A percentile compares a stretch with the other conserved stretches of the same genome.
Conservation (phyloP, 2,888 invertebrate genomes). For the Lasioglossum oenotherae region DNA sequence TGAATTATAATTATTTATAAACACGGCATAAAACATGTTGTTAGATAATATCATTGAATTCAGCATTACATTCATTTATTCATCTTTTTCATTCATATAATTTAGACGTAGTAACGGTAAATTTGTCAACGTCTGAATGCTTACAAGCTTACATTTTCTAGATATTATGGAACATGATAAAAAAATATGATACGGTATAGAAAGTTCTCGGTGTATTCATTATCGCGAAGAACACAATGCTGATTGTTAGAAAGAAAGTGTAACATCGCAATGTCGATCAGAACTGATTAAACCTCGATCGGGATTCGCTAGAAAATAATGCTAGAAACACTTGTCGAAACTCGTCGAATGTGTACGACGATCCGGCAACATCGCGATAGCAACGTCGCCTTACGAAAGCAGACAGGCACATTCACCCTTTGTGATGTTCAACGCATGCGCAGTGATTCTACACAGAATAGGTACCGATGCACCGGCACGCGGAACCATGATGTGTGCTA, state of each 20-base stretch:
- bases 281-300: constrained; percentile 49
- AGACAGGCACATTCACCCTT: constrained; percentile 76
- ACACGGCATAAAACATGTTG: not conserved
- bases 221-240: not conserved
- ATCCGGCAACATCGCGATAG: constrained; percentile 60
- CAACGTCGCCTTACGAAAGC: constrained; percentile 70
- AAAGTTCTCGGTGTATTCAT: not conserved
- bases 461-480: constrained; percentile 63
- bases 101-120: not conserved
- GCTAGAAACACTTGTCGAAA: constrained; percentile 52
- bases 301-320: constrained; percentile 57
- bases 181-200: not conserved
- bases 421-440: constrained; percentile 70
- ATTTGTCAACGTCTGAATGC: not conserved
- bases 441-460: constrained; percentile 59
- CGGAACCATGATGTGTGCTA: constrained; percentile 62
- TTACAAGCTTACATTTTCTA: not conserved
- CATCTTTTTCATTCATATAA: not conserved
- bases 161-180: not conserved
- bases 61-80: not conserved
- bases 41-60: not conserved
- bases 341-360: constrained; percentile 39
- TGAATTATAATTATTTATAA: not conserved
- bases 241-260: not conserved
- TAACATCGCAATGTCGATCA: constrained; percentile 4